phyloP scores from a whole-genome alignment of 2,888 invertebrate species.

The Charanyca ferruginea region DNA sequence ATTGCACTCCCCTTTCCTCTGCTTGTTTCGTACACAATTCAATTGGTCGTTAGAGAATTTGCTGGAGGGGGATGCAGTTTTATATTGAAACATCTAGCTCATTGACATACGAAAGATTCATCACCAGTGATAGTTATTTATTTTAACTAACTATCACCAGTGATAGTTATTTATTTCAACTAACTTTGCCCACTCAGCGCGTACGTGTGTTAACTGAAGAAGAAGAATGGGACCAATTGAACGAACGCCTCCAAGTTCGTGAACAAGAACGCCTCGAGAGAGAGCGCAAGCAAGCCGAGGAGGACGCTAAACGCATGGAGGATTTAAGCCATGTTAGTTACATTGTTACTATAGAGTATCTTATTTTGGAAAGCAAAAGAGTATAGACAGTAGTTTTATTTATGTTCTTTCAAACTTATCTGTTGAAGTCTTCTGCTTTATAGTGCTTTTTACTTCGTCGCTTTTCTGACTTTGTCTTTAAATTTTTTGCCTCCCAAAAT shows the following conservation, averaged over 20 bases:
- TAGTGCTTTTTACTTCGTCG: neutral
- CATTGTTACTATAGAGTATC: neutral
- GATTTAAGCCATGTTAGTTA: constrained; percentile 80
- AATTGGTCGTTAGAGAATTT: too few species aligned
- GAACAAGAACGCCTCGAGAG: constrained; percentile 80
- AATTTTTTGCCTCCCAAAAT: neutral
- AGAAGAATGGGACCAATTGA: constrained; percentile 83
- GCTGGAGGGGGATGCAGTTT: too few species aligned
- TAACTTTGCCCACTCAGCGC: constrained; percentile 36
- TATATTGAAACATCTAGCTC: too few species aligned
- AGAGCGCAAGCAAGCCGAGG: constrained; percentile 79
- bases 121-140: constrained; percentile 2
- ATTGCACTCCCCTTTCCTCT: too few species aligned
- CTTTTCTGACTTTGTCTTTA: too few species aligned
- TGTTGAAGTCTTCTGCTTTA: neutral
- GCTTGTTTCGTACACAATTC: too few species aligned
- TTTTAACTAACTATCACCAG: neutral
- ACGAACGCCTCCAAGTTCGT: constrained; percentile 77
- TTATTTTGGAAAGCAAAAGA: neutral
- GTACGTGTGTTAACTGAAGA: constrained; percentile 77
- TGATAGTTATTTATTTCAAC: constrained; percentile 5
- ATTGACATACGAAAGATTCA: neutral
- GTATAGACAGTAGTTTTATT: too few species aligned
- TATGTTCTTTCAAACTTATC: too few species aligned
- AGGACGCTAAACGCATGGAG: constrained; percentile 81